A percentile compares a stretch with the other conserved stretches of the same genome.
Evolutionary conservation across 2,113 vertebrate species (phyloP).

Genomic region (Nothoprocta pentlandii): DNA sequence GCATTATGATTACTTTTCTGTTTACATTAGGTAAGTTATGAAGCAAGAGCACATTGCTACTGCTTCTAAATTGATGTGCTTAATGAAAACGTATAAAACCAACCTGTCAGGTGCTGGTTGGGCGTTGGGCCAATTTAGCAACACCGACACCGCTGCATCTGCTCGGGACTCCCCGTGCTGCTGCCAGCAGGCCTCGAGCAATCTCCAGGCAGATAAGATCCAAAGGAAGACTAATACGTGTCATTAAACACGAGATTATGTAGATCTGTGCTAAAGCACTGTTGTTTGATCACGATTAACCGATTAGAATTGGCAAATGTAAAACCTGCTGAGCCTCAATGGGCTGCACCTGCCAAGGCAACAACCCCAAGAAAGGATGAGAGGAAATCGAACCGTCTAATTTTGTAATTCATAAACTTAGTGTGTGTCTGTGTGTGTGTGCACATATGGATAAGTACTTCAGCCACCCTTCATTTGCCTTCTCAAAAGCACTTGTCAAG

Average conservation of each 20-base stretch:
- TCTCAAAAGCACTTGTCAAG: not conserved
- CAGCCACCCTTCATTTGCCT: not conserved
- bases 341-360: not conserved
- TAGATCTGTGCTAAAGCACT: constrained; percentile 53
- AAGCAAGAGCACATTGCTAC: not conserved
- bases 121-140: constrained; percentile 54
- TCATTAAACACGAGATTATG: constrained; percentile 70
- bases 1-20: not conserved
- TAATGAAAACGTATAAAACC: not conserved
- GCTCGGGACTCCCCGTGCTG: constrained; percentile 2
- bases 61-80: not conserved
- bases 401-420: constrained; percentile 15
- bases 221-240: constrained; percentile 66
- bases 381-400: not conserved
- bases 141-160: constrained; percentile 59
- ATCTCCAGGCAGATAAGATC: constrained; percentile 65
- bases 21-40: not conserved
- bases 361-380: not conserved
- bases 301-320: constrained; percentile 55
- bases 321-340: constrained; percentile 6
- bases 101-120: constrained; percentile 18
- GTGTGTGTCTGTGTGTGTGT: not conserved
- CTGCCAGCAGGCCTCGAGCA: constrained; percentile 62
- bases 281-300: constrained; percentile 47
- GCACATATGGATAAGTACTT: not conserved